These are phyloP conservation scores for Passer domesticus DNA, from an alignment of 2,113 vertebrate species.

Conservation along the genomic window DNA sequence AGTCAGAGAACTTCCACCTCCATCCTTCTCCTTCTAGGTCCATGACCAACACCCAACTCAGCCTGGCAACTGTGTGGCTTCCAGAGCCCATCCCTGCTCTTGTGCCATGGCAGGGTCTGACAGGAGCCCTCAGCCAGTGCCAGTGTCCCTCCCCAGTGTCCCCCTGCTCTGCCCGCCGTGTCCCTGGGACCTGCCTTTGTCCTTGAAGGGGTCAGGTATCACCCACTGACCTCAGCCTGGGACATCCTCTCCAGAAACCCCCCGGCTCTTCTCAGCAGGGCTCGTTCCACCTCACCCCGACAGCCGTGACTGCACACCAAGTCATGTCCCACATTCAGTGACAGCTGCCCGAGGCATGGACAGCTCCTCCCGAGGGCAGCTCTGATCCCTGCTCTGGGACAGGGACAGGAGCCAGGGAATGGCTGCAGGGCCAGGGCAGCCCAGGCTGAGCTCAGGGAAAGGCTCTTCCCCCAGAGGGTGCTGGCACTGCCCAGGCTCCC, in stretches of 20 bases:
- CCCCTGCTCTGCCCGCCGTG: rapidly evolving
- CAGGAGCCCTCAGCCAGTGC: not conserved
- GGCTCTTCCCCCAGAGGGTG: not conserved
- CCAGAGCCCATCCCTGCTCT: not conserved
- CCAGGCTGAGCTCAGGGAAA: not conserved
- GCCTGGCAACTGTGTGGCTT: not conserved
- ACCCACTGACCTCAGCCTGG: not conserved
- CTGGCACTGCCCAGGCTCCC: not conserved
- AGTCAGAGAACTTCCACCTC: not conserved
- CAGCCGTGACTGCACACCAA: not conserved
- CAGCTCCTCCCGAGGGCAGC: not conserved
- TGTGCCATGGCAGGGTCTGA: not conserved
- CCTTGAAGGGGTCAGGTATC: not conserved
- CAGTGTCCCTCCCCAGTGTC: not conserved
- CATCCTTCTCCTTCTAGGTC: not conserved
- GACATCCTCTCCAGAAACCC: not conserved
- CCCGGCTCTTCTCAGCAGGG: not conserved
- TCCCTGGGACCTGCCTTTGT: not conserved
- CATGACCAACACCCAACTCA: not conserved
- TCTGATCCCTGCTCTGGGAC: not conserved
- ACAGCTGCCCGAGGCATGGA: not conserved
- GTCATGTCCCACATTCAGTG: not conserved
- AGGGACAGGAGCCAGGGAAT: not conserved
- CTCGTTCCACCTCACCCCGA: not conserved
- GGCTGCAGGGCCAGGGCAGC: not conserved